Evolutionary conservation across 2,113 vertebrate species (phyloP).

Genomic region (Takifugu flavidus): DNA sequence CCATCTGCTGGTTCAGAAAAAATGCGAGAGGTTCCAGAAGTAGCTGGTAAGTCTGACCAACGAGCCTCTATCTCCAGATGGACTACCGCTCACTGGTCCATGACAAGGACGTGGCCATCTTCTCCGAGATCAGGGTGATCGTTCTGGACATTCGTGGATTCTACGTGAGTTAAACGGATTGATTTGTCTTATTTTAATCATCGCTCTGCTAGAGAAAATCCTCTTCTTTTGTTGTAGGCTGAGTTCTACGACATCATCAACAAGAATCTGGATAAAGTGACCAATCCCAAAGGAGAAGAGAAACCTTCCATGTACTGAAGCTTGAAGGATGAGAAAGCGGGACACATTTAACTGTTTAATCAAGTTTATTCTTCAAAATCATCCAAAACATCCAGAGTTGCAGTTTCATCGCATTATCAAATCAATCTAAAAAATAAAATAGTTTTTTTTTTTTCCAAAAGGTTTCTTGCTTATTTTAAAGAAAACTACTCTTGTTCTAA

Average conservation of each 20-base stretch:
- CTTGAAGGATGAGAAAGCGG: neutral
- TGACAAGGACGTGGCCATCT: conserved; percentile 77
- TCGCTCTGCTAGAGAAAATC: rapidly evolving
- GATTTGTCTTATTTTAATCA: neutral
- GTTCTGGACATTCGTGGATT: conserved; percentile 83
- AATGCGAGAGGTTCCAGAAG: too few relatives aligned
- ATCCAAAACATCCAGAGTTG: too few relatives aligned
- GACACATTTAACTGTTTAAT: neutral
- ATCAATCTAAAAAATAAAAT: conserved; percentile 8
- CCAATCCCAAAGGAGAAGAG: conserved; percentile 90
- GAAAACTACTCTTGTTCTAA: neutral
- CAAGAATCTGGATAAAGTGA: conserved; percentile 85
- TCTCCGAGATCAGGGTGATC: conserved; percentile 77
- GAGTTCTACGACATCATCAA: conserved; percentile 86
- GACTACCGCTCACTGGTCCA: conserved; percentile 86
- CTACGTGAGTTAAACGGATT: conserved; percentile 76
- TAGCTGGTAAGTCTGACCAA: too few relatives aligned
- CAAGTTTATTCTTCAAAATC: too few relatives aligned
- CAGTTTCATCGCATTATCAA: neutral
- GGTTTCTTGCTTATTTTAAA: conserved; percentile 45
- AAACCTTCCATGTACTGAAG: conserved; percentile 84
- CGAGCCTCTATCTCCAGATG: conserved; percentile 73
- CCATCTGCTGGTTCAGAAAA: too few relatives aligned
- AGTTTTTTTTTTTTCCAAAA: conserved; percentile 4
- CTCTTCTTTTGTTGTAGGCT: conserved; percentile 60